Base-by-base conservation (phyloP, 2,797 vertebrate genomes). In the Phoeniculus purpureus region DNA sequence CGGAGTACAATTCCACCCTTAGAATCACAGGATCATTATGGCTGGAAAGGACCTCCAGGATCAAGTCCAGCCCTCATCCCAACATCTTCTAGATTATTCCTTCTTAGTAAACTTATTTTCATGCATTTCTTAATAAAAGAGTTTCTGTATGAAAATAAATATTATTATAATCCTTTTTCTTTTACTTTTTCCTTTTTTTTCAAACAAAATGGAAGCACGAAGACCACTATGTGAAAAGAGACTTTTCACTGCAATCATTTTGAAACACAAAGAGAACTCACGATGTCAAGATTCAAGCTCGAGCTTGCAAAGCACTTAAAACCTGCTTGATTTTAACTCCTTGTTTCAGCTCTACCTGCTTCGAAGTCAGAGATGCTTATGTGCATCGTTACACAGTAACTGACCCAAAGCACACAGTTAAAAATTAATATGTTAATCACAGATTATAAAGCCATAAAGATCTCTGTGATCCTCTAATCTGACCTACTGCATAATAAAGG, bases 351-450 rank as follows among this genome's bases (percentile, higher is more conserved):
- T 68, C 22, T 45, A 51, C 29, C 43, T 78, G 22, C 25, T 87
- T 27, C 50, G 87, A 83, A 79, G 1, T 52, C 50, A 52, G 31
- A 68, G 12, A 31, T 15, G 31, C 3, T 84, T 43, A 47, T 10
- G 58, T 26, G 8, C 25, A n/a, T 22, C 59, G 47, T 21, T 67
- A 22, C 50, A 75, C 70, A 92, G 34, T 87, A 85, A 37, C 22
- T 37, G 29, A 51, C 70, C 20, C 8, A 55, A 92, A 75, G n/a
- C 29, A 87, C 31, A 56, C 12, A 60, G 83, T 84, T 91, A 81
- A 94, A 93, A 86, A 86, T 70, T 73, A 91, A 47, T 75, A 83
- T 10, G 34, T 74, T 92, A 92, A 92, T 93, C 81, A 81, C 1
- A 89, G 70, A 93, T 87, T 94, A 89, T 59, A 86, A 84, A 89